Evolutionary conservation across 2,113 vertebrate species (phyloP).

Genomic region (Camelus dromedarius): DNA sequence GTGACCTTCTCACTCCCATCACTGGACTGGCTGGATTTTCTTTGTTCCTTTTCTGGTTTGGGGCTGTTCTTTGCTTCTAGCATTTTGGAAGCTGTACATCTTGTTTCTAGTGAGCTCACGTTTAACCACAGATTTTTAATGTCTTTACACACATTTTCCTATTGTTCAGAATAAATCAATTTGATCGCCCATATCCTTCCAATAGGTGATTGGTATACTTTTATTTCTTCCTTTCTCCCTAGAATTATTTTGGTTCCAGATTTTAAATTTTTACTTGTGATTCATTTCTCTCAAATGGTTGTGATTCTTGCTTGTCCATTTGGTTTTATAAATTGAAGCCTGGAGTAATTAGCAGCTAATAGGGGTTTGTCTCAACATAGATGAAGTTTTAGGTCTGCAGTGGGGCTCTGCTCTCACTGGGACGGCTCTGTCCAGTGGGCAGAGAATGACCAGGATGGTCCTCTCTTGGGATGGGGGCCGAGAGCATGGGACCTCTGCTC

Average conservation of each 20-base stretch:
- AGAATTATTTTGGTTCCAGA: conserved; percentile 1
- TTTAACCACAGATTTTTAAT: conserved; percentile 1
- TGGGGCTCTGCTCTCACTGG: neutral
- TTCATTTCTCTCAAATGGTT: neutral
- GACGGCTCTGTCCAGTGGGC: neutral
- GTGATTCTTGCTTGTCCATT: neutral
- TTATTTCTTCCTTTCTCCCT: neutral
- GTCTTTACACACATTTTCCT: neutral
- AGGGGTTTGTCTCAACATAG: neutral
- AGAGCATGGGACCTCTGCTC: neutral
- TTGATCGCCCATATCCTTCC: neutral
- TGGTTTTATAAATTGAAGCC: neutral
- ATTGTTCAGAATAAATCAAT: conserved; percentile 16
- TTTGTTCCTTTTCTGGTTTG: neutral
- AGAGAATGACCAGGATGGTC: neutral
- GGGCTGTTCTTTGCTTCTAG: neutral
- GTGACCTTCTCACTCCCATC: neutral
- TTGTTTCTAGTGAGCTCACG: neutral
- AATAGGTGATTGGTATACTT: neutral
- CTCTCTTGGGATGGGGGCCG: neutral
- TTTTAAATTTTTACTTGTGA: neutral
- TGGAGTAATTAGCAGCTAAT: neutral
- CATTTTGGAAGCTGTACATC: neutral
- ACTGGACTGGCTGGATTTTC: neutral
- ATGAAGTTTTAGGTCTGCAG: neutral